Evolutionary conservation across 2,888 invertebrate species (phyloP), one percentile per base, ranked within the genome.

Genomic region (Nomada fucata): DNA sequence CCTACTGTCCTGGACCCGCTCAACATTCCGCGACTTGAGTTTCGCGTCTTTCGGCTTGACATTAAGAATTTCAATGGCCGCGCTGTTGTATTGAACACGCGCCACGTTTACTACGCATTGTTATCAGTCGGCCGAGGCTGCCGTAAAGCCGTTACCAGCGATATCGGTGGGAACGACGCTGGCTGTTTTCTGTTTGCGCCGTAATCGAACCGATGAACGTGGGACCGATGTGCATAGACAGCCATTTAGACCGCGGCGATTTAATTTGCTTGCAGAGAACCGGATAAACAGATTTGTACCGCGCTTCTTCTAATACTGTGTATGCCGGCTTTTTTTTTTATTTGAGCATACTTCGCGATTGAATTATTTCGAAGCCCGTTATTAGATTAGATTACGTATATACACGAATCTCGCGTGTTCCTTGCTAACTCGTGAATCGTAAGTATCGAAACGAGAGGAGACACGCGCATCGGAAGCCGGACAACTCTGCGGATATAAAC

Each of bases 1-100:
- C 79, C 83, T 76, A 83, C 83, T 79, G 79, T 83, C 79, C 83
- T 83, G 78, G 75, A 84, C 83, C 83, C 76, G 73, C 83, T 83
- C 78, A 83, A 84, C 75, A 79, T 83, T 73, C 72, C 65, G 26
- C 64, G 47, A 76, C 70, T 70, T 63, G 63, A 70, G 79, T 61
- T 67, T 42, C 65, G 7, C 47, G 59, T 68, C 55, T 67, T 67
- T 36, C 55, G 18, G 3, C 9, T n/a, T 11, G 20, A 36, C 68
- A 60, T 76, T 67, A 67, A 55, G 76, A 82, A 81, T 81, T 72
- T 81, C 81, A 26, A 76, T 72, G 65, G 50, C 13, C 65, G 18
- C 10, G 4, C 13, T 20, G 60, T 44, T 52, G 71, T 59, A 26
- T 70, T 13, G 50, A 23, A 63, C 52, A 53, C n/a, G 3, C 3